Base-by-base conservation (phyloP, 2,888 invertebrate species). In the Capitulum mitella region DNA sequence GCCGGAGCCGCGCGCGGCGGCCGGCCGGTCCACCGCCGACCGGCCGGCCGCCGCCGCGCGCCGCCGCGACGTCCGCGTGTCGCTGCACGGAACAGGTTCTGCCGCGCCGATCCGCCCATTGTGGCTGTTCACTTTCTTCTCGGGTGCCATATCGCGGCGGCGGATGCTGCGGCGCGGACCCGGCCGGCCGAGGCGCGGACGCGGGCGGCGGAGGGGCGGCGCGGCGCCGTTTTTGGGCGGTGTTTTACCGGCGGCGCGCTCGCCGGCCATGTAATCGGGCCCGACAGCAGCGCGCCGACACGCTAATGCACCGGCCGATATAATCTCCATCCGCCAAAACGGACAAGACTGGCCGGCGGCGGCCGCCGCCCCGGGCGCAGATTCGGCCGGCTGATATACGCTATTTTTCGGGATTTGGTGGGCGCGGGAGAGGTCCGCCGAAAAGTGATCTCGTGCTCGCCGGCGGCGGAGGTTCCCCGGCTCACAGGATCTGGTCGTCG, bases 41-140 rank as follows among this genome's bases (percentile, higher is more conserved):
- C 19, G 58, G 61, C 8, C n/a, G 6, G 58, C 29, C 29, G n/a
- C 61, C 12, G 64, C 29, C 64, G 64, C 64, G 34, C n/a, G 29
- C 58, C 19, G 51, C 51, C 43, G 43, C 51, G 51, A 2, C 51
- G 22, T 22, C 51, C 51, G 58, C 58, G 29, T 3, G 34, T 22
- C 64, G 51, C 51, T 34, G 64, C 64, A 64, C 64, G 32, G 29
- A 64, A 64, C 64, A 34, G 64, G 64, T 64, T 64, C 64, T 64
- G 64, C 34, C 32, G 32, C 34, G 34, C 34, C 34, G 64, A 3
- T 19, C 34, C 64, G 64, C 3, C 64, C 58, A 29, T 16, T 19
- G 64, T 19, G 64, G 14, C 64, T 32, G 19, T 19, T 64, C 64
- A 64, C 64, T 64, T 64, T 64, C 64, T 32, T 64, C 19, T 64